Evolutionary conservation across 2,113 vertebrate genomes (phyloP), one percentile per base, ranked within the genome.

Genomic region (Burhinus oedicnemus): DNA sequence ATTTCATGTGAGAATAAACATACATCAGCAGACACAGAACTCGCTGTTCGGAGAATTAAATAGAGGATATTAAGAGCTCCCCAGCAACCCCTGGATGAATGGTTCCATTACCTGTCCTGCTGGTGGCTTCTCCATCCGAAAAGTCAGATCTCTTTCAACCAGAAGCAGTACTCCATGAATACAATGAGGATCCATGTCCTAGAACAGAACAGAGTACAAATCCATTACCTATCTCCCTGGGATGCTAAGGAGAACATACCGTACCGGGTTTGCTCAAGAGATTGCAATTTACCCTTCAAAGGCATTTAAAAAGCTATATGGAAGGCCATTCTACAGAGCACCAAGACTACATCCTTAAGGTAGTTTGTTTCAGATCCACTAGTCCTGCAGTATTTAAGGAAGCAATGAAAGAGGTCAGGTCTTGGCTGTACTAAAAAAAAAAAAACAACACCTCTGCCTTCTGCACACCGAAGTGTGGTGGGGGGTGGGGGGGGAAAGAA

Each of bases 141-240:
- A 91, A 55, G 90, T 44, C 22, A 97, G 89, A 78, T 99, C 98
- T 94, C 98, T 98, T 91, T 98, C 98, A 40, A 98, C 95, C 68
- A 99, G 96, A 55, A 99, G 94, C 27, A 99, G 92, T 27, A 99
- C 98, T 32, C 97, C 96, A 69, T 99, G 98, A 83, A 99, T 97
- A 6, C 98, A 98, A 19, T 97, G 98, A 22, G 99, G 98, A 55
- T 96, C 69, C 29, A 85, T 71, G 26, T 97, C 97, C 98, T 99
- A 83, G 26, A 97, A 98, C 21, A 91, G 74, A 89, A 57, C 13
- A 91, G 66, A 94, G 62, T 3, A 6, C 57, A 94, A 25, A 38
- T 15, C 51, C 71, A 54, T 96, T 29, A 83, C 10, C 3, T 1
- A 42, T 25, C 86, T 57, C 16, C 29, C 55, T 29, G 18, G 40